Conservation (phyloP, 2,113 vertebrate species). For the Zosterops pallidus region DNA sequence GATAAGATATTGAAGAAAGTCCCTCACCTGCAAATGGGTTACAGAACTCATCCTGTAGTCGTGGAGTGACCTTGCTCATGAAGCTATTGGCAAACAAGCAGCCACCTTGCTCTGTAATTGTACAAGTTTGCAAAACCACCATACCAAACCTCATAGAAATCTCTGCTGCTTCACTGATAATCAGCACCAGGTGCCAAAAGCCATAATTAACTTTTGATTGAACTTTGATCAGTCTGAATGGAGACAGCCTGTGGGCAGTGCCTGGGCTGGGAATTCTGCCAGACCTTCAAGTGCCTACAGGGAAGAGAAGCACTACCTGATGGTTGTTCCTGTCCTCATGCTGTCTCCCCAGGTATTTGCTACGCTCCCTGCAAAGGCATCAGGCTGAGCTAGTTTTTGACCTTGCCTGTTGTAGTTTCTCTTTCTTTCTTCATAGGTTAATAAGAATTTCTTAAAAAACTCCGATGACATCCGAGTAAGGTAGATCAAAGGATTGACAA, state of each 20-base stretch:
- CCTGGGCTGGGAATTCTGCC: not conserved
- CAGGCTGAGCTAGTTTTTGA: not conserved
- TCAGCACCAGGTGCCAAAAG: slow-evolving; percentile 7
- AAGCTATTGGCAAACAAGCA: not conserved
- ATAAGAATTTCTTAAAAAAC: not conserved
- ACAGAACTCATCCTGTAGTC: accelerated
- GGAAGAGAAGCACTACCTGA: not conserved
- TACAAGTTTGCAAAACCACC: not conserved
- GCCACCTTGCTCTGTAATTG: accelerated
- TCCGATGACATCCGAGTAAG: accelerated
- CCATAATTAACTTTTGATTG: not conserved
- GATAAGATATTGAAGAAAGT: not conserved
- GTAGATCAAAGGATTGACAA: not conserved
- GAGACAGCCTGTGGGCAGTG: not conserved
- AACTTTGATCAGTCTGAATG: slow-evolving; percentile 47
- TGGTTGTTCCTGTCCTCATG: not conserved
- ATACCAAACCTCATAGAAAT: not conserved
- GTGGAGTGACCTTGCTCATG: not conserved
- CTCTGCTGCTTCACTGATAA: not conserved
- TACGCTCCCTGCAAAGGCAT: not conserved
- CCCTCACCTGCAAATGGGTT: not conserved
- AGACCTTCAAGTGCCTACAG: not conserved
- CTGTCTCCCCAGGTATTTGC: not conserved
- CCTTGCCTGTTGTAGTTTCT: not conserved
- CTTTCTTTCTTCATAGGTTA: not conserved